Evolutionary conservation across 2,888 invertebrate genomes (phyloP), one percentile per base, ranked within the genome.

Genomic region (Subacronicta megacephala): DNA sequence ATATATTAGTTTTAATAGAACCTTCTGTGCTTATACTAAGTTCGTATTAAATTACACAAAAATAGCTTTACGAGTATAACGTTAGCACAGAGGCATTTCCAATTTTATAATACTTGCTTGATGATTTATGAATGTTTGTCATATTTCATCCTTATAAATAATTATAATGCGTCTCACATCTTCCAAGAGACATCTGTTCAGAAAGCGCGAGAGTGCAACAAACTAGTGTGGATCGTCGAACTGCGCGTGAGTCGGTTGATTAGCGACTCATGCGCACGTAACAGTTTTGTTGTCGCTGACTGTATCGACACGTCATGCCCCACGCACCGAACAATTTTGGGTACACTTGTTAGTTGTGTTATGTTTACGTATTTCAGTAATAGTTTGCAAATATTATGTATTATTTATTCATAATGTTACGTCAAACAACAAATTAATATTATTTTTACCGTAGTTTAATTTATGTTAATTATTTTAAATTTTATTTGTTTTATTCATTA

Each of bases 231-330:
- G 60, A 66, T 59, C 62, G 51, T 59, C 58, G 62, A 70, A 70
- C 61, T 41, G 74, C 61, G 61, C 62, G 62, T 67, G 67, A 42
- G 40, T 52, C 56, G 65, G n/a, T 35, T 62, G 60, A 65, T 69
- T 62, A 66, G 56, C 60, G 51, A 64, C 47, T 61, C 54, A 33
- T 36, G 72, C 55, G 41, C 46, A 70, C 42, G 52, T 40, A 69
- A 65, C 37, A 29, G 49, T 68, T 72, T 55, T 68, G 54, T 63
- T 67, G 68, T 41, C 47, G 69, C 50, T 51, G 57, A 67, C 43
- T 63, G 56, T 68, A 44, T 56, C 41, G 49, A 43, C 59, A 29
- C 62, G 75, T 72, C 68, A 75, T 72, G 64, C 76, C 61, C 46
- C 59, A 57, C 59, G 67, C 67, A 50, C 26, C 23, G 69, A 15